A percentile compares a stretch with the other conserved stretches of the same genome.
Conservation (phyloP, 1,140 invertebrate species). For the Drosophila pallidifrons region DNA sequence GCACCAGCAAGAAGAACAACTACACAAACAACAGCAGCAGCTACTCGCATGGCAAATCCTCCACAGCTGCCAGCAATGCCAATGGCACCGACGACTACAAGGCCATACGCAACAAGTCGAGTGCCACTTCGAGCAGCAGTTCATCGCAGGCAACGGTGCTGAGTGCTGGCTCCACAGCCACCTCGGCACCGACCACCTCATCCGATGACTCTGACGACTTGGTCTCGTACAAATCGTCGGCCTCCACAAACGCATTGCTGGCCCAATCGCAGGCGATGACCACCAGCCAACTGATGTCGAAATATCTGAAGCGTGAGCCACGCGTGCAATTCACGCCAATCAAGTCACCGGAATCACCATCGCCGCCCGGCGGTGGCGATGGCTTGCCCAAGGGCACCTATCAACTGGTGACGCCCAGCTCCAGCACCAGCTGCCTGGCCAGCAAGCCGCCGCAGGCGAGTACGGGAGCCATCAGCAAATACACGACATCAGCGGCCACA, state of each 20-base stretch:
- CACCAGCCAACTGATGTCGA: constrained; percentile 82
- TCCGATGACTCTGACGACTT: constrained; percentile 81
- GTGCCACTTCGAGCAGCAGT: constrained; percentile 78
- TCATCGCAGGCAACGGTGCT: constrained; percentile 82
- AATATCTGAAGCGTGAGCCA: constrained; percentile 80
- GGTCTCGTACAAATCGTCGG: constrained; percentile 81
- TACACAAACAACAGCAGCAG: constrained; percentile 44
- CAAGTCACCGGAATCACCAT: constrained; percentile 82
- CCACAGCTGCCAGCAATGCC: constrained; percentile 30
- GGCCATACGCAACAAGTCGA: constrained; percentile 80
- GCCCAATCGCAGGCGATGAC: constrained; percentile 84
- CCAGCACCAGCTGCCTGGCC: constrained; percentile 31
- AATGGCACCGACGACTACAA: constrained; percentile 73
- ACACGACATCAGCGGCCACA: constrained; percentile 48
- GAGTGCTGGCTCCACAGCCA: constrained; percentile 79
- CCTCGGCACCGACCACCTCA: constrained; percentile 78
- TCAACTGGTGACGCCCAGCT: constrained; percentile 65
- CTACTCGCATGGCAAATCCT: constrained; percentile 50
- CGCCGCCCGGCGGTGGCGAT: constrained; percentile 75
- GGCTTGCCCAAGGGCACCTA: constrained; percentile 79
- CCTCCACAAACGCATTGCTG: constrained; percentile 77
- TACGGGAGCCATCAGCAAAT: constrained; percentile 74
- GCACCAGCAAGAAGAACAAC: constrained; percentile 55
- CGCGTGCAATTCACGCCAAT: constrained; percentile 81
- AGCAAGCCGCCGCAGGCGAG: constrained; percentile 50